These are phyloP conservation scores for Tapirus terrestris DNA, from an alignment of 2,113 vertebrate genomes.

Conservation along the genomic window DNA sequence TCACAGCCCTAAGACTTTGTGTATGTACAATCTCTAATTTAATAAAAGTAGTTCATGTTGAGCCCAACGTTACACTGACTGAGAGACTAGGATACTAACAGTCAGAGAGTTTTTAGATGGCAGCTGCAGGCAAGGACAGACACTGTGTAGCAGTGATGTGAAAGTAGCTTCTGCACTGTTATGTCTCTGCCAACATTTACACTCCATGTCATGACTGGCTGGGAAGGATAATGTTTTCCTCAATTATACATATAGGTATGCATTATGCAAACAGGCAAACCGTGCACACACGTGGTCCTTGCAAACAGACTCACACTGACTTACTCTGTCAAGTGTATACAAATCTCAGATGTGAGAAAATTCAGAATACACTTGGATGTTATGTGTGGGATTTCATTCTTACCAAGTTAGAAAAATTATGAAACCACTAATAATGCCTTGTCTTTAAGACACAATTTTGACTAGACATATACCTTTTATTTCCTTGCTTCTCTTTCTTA, in stretches of 20 bases:
- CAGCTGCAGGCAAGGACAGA: not conserved
- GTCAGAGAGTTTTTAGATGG: not conserved
- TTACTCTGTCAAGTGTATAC: not conserved
- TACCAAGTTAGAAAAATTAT: not conserved
- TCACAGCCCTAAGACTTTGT: not conserved
- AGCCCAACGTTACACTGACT: not conserved
- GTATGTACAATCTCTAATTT: not conserved
- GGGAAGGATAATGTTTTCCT: not conserved
- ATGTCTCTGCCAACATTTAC: not conserved
- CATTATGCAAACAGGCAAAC: not conserved
- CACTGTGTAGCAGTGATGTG: too few species aligned
- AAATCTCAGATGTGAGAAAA: not conserved
- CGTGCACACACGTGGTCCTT: fast-evolving
- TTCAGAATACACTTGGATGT: not conserved
- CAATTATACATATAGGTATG: fast-evolving
- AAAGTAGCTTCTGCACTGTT: fast-evolving
- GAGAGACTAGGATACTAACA: not conserved
- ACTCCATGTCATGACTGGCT: not conserved
- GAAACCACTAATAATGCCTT: not conserved
- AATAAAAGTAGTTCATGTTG: not conserved
- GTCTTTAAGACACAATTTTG: not conserved
- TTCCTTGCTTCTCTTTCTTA: not conserved
- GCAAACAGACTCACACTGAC: not conserved
- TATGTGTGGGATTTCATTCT: not conserved
- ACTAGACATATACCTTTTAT: not conserved